A percentile compares a stretch with the other conserved stretches of the same genome.
Conservation (phyloP, 2,797 vertebrate species). For the Syncerus caffer region DNA sequence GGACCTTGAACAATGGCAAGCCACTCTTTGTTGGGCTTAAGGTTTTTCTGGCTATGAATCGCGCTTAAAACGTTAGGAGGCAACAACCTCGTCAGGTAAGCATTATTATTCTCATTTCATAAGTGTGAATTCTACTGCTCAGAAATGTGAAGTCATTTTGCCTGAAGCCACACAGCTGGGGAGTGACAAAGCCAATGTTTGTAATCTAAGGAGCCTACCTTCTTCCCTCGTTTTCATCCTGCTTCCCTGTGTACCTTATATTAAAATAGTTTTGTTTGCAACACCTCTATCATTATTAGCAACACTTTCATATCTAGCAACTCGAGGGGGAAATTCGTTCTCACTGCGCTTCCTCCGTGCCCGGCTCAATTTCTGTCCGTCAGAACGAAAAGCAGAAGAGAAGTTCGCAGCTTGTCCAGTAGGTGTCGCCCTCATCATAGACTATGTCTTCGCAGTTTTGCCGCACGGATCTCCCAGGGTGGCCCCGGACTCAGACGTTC, state of each 20-base stretch:
- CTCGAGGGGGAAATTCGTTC: background rate
- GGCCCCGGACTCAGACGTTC: background rate
- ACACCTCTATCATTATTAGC: background rate
- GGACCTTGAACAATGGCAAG: background rate
- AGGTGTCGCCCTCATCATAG: conserved; percentile 16
- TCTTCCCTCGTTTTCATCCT: background rate
- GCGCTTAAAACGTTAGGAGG: background rate
- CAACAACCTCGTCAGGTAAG: background rate
- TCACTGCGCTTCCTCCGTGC: background rate
- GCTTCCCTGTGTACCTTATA: background rate
- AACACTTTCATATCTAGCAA: background rate
- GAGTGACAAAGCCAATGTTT: background rate
- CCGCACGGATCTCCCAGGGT: background rate
- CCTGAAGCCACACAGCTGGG: background rate
- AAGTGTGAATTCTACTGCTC: background rate
- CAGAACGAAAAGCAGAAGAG: background rate
- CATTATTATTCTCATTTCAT: background rate
- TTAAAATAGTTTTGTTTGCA: background rate
- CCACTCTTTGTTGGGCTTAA: background rate
- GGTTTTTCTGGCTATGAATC: background rate
- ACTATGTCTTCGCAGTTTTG: background rate
- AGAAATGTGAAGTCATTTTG: background rate
- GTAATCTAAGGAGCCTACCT: background rate
- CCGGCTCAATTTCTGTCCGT: background rate
- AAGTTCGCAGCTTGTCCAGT: conserved; percentile 2